Evolutionary conservation across 1,140 invertebrate species (phyloP).

Genomic region (Drosophila navojoa): DNA sequence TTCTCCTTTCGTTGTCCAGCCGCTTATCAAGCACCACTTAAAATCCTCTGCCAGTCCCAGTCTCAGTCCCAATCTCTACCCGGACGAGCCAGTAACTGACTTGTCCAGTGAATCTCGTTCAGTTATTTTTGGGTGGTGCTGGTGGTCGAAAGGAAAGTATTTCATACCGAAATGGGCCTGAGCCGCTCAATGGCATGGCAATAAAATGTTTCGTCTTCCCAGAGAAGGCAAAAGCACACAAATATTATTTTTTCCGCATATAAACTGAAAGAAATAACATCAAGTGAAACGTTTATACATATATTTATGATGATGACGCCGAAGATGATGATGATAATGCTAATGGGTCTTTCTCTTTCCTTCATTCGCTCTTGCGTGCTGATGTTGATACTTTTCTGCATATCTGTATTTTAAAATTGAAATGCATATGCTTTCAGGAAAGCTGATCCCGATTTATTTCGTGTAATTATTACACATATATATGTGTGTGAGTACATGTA

Average conservation of each 20-base stretch:
- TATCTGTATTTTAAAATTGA: constrained; percentile 29
- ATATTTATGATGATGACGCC: constrained; percentile 34
- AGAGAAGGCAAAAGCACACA: constrained; percentile 37
- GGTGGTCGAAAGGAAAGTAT: neutral
- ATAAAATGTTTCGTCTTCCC: constrained; percentile 65
- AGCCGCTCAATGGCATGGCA: constrained; percentile 31
- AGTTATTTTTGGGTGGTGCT: constrained; percentile 41
- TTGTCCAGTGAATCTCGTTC: constrained; percentile 5
- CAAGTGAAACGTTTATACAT: constrained; percentile 59
- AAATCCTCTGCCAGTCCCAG: constrained; percentile 48
- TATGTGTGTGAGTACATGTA: too few species aligned
- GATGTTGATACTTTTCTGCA: neutral
- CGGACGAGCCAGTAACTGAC: constrained; percentile 13
- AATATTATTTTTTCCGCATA: constrained; percentile 49
- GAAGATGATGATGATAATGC: neutral
- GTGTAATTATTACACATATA: too few species aligned
- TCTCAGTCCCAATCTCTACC: constrained; percentile 1
- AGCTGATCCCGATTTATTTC: constrained; percentile 12
- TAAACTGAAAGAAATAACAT: constrained; percentile 60
- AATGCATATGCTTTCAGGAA: constrained; percentile 40
- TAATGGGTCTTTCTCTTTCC: neutral
- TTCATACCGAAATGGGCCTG: neutral
- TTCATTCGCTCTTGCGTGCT: too few species aligned
- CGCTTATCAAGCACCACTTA: constrained; percentile 78
- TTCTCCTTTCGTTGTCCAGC: constrained; percentile 57